Evolutionary conservation across 2,888 invertebrate genomes (phyloP).

Genomic region (Athrips mouffetella): DNA sequence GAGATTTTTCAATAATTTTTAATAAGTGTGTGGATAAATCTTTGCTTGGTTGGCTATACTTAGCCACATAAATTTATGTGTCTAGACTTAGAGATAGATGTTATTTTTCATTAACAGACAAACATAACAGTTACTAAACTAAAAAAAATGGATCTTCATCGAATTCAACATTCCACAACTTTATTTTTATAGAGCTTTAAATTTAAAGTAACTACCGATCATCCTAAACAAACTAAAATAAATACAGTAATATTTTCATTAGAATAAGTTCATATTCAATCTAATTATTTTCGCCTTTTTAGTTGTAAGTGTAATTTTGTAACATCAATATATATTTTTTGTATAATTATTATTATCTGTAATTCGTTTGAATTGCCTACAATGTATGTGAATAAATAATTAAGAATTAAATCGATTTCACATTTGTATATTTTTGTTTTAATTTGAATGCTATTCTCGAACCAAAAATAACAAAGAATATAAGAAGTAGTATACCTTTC

Average conservation of each 20-base stretch:
- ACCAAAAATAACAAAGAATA: too few species aligned
- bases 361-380: slow-evolving; percentile 50
- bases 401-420: slow-evolving; percentile 64
- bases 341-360: slow-evolving; percentile 37
- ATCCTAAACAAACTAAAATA: neutral
- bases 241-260: neutral
- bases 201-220: slow-evolving; percentile 19
- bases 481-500: neutral
- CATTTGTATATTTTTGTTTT: slow-evolving; percentile 50
- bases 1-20: neutral
- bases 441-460: slow-evolving; percentile 31
- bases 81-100: neutral
- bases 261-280: neutral
- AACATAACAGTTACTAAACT: slow-evolving; percentile 28
- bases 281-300: slow-evolving; percentile 20
- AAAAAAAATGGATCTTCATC: slow-evolving; percentile 26
- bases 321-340: slow-evolving; percentile 46
- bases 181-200: slow-evolving; percentile 52
- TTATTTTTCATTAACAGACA: slow-evolving; percentile 10
- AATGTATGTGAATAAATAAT: slow-evolving; percentile 61
- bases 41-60: neutral
- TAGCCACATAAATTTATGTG: slow-evolving; percentile 4
- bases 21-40: neutral
- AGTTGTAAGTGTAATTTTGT: slow-evolving; percentile 61
- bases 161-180: slow-evolving; percentile 60